phyloP scores from a whole-genome alignment of 2,797 vertebrate species.

The Peromyscus aztecus region DNA sequence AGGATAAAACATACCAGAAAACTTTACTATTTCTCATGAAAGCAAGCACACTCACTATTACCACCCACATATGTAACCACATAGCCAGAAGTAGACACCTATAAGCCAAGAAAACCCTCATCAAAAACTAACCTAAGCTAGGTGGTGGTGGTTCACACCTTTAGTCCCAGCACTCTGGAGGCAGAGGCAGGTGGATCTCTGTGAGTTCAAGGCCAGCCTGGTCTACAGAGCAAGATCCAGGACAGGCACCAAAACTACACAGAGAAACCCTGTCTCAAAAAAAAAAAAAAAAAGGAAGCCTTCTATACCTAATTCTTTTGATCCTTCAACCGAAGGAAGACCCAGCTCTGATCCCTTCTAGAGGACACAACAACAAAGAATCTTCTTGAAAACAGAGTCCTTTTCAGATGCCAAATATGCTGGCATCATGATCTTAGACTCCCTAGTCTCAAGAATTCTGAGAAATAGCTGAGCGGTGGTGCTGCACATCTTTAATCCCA shows the following conservation, averaged over 20 bases:
- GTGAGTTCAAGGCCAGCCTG: no score
- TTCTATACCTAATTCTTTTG: not conserved
- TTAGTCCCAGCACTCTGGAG: not conserved
- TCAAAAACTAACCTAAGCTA: not conserved
- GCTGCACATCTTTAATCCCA: no score
- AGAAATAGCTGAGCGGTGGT: not conserved
- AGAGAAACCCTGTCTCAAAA: not conserved
- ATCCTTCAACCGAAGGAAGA: not conserved
- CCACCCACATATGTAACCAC: not conserved
- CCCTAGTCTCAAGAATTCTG: not conserved
- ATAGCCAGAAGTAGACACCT: not conserved
- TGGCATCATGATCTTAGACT: not conserved
- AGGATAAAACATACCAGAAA: not conserved
- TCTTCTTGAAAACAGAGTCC: not conserved
- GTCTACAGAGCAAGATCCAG: no score
- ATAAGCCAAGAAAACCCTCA: not conserved
- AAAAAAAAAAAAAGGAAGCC: not conserved
- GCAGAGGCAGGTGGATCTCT: no score
- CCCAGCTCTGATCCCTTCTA: not conserved
- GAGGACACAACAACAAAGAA: not conserved
- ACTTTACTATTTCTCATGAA: not conserved
- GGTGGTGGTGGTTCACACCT: no score
- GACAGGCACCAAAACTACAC: not conserved
- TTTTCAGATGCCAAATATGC: not conserved
- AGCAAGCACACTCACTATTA: not conserved